These are phyloP conservation scores for Abrostola triplasia DNA, from an alignment of 2,888 invertebrate species.

Conservation along the genomic window DNA sequence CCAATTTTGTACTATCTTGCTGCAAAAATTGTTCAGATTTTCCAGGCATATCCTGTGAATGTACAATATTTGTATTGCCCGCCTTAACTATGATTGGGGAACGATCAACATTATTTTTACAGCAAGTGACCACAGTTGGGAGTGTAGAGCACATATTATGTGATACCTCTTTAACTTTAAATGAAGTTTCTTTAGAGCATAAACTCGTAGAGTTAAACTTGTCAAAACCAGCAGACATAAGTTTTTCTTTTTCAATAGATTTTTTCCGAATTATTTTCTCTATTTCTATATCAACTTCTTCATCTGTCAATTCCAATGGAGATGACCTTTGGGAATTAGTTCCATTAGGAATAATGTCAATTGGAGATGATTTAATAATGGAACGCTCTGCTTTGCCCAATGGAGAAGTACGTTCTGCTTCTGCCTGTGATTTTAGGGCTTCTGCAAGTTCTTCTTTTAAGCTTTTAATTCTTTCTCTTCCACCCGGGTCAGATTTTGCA, in stretches of 20 bases:
- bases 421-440: conserved; percentile 78
- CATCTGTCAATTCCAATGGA: conserved; percentile 89
- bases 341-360: conserved; percentile 89
- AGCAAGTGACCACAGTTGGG: conserved; percentile 64
- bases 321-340: conserved; percentile 86
- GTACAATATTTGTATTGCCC: conserved; percentile 59
- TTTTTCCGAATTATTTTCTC: conserved; percentile 89
- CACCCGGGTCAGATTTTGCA: conserved; percentile 92
- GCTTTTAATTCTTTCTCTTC: conserved; percentile 86
- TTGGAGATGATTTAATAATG: conserved; percentile 90
- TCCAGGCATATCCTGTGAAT: conserved; percentile 62
- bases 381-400: conserved; percentile 78
- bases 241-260: conserved; percentile 81
- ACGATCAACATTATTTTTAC: conserved; percentile 60
- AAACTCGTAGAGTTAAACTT: conserved; percentile 59
- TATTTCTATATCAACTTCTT: conserved; percentile 91
- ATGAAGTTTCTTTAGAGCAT: conserved; percentile 62
- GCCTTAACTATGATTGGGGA: conserved; percentile 61
- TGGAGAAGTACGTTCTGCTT: conserved; percentile 80
- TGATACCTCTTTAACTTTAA: conserved; percentile 63
- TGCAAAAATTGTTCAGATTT: conserved; percentile 61
- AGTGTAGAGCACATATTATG: conserved; percentile 64
- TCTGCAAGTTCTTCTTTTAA: conserved; percentile 85
- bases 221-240: conserved; percentile 72
- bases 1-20: conserved; percentile 67